Evolutionary conservation across 1,140 invertebrate species (phyloP).

Genomic region (Drosophila repletoides): DNA sequence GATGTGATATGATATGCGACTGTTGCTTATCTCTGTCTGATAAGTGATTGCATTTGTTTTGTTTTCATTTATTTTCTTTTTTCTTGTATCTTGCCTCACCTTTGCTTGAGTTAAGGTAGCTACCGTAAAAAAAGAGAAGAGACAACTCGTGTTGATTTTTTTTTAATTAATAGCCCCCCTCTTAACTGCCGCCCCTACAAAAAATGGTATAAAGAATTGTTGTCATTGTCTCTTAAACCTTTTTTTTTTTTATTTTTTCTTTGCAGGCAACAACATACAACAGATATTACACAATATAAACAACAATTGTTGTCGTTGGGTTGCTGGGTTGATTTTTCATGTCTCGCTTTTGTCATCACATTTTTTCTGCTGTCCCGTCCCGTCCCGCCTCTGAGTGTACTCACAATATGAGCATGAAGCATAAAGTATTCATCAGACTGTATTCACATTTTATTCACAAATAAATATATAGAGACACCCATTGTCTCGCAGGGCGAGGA

Average conservation of each 20-base stretch:
- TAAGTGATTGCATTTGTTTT: constrained; percentile 8
- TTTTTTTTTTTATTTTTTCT: constrained; percentile 2
- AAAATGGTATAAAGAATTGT: constrained; percentile 48
- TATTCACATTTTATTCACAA: too few species aligned
- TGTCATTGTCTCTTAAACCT: constrained; percentile 41
- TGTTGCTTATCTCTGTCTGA: neutral
- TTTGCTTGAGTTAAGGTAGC: constrained; percentile 38
- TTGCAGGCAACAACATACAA: constrained; percentile 27
- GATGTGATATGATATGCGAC: neutral
- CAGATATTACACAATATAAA: constrained; percentile 63
- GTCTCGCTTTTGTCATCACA: constrained; percentile 73
- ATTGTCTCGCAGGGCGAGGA: constrained; percentile 17
- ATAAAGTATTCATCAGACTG: neutral
- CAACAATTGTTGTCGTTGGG: neutral
- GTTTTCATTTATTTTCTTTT: neutral
- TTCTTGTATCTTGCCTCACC: constrained; percentile 33
- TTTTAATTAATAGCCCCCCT: constrained; percentile 46
- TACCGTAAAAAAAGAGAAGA: constrained; percentile 51
- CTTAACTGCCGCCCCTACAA: constrained; percentile 12
- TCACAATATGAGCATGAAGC: constrained; percentile 19
- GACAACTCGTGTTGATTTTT: constrained; percentile 1
- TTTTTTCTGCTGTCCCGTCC: constrained; percentile 36
- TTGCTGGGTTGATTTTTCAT: constrained; percentile 50
- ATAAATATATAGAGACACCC: constrained; percentile 12
- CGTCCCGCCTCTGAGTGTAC: constrained; percentile 1